A percentile compares a stretch with the other conserved stretches of the same genome.
phyloP scores from a whole-genome alignment of 2,797 vertebrate genomes.

The Takifugu ocellatus region DNA sequence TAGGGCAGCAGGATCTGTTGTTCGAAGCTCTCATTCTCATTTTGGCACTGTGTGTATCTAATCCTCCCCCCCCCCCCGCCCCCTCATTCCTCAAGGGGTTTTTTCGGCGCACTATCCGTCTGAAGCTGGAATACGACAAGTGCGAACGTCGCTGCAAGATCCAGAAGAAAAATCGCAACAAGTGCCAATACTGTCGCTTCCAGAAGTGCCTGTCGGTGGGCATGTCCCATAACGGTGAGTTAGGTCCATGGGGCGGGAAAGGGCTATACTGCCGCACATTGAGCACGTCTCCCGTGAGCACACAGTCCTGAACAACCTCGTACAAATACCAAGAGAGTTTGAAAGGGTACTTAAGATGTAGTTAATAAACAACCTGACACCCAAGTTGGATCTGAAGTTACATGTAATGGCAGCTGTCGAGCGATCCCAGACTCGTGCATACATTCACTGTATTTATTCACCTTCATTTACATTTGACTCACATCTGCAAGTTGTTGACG shows the following conservation, averaged over 20 bases:
- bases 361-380: too few species aligned
- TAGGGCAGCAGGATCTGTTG: too few species aligned
- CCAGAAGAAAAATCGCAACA: slow-evolving; percentile 97
- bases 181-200: slow-evolving; percentile 98
- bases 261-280: slow-evolving; percentile 1
- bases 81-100: slow-evolving; percentile 78
- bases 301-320: slow-evolving; percentile 7
- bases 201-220: slow-evolving; percentile 98
- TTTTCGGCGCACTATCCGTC: slow-evolving; percentile 91
- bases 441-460: too few species aligned
- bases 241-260: neutral
- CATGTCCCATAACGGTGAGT: slow-evolving; percentile 98
- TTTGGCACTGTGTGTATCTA: neutral
- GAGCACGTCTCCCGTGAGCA: slow-evolving; percentile 4
- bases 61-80: neutral
- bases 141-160: slow-evolving; percentile 95
- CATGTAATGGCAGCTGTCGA: too few species aligned
- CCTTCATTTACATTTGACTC: too few species aligned
- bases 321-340: slow-evolving; percentile 9
- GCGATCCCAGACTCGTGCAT: too few species aligned
- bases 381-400: too few species aligned
- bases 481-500: too few species aligned
- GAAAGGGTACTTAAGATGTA: slow-evolving; percentile 1
- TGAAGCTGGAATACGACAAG: slow-evolving; percentile 90
- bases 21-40: too few species aligned